phyloP scores from a whole-genome alignment of 2,797 vertebrate species.

The Pipistrellus kuhlii region DNA sequence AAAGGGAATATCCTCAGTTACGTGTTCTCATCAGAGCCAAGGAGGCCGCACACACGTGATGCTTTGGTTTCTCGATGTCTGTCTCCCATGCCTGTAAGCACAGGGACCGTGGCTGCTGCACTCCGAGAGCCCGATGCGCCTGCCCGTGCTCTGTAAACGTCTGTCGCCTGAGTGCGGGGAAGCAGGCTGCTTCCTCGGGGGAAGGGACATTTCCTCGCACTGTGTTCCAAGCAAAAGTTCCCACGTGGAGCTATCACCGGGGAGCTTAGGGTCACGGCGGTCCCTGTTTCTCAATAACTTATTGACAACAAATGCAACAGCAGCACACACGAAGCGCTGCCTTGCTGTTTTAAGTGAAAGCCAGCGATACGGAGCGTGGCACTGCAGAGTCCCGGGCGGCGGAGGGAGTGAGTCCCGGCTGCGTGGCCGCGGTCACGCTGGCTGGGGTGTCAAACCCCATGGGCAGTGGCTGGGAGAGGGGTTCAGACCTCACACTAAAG shows the following conservation, averaged over 20 bases:
- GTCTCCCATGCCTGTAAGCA: not conserved
- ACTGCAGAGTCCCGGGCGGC: not conserved
- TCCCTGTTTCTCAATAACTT: not conserved
- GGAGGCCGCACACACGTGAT: not conserved
- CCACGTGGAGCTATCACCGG: not conserved
- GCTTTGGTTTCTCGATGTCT: not conserved
- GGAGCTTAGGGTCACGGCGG: not conserved
- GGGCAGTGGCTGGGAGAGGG: not conserved
- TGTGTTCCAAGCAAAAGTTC: not conserved
- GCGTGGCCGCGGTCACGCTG: fast-evolving
- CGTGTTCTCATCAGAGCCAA: not conserved
- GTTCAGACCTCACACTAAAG: not conserved
- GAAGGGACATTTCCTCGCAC: not conserved
- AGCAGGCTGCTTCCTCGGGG: not conserved
- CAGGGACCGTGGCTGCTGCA: not conserved
- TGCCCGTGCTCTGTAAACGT: not conserved
- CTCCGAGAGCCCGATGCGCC: not conserved
- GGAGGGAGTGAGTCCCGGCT: not conserved
- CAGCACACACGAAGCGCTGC: not conserved
- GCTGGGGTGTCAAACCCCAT: not conserved
- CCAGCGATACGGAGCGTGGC: not conserved
- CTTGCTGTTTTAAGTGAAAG: not conserved
- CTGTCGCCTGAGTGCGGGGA: not conserved
- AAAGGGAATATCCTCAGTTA: not conserved
- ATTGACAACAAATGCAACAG: not conserved